Base-by-base conservation (phyloP, 2,113 vertebrate species). In the Oostethus manadensis region DNA sequence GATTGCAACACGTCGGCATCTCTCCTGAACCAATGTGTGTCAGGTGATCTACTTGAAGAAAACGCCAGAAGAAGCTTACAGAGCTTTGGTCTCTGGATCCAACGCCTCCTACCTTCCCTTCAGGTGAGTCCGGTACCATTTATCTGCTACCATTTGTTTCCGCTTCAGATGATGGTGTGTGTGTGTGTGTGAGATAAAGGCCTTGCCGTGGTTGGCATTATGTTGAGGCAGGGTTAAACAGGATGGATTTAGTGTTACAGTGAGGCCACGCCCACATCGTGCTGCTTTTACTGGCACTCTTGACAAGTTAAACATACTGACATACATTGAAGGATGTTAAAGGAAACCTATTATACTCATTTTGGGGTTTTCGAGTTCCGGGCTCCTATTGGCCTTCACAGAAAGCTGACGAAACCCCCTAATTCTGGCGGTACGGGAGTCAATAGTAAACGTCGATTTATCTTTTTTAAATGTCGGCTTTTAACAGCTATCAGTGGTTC, bases 41-140 rank as follows among this genome's bases (percentile, higher is more conserved):
- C 87, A 98, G 97, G 93, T 99, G 50, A 93, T 97, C 77, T 98
- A 95, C 79, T 85, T 98, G 83, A 98, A 95, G 91, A 98, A 95
- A 81, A 93, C 93, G 6, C 95, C 97, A 59, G 95, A 99, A 82
- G 97, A 98, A 75, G 92, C 91, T 23, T 97, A 94, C 82, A 89
- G 93, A 83, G 87, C 83, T 0, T 91, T 99, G 73, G 76, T 91
- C 3, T 94, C 94, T 8, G 95, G 95, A 16, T 93, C 94, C 73
- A 94, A 92, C 53, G 89, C 94, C 55, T 90, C 92, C 2, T 99
- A 98, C 81, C 90, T 99, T 80, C 93, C 97, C 6, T 99, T 98
- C 93, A 98, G 97, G 97, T 98, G 77, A 80, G 86, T 56, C 3
- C 44, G n/a, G 5, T 18, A 23, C 16, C 17, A 3, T 15, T 16